Evolutionary conservation across 2,888 invertebrate species (phyloP), one percentile per base, ranked within the genome.

Genomic region (Cephus sareptanus): DNA sequence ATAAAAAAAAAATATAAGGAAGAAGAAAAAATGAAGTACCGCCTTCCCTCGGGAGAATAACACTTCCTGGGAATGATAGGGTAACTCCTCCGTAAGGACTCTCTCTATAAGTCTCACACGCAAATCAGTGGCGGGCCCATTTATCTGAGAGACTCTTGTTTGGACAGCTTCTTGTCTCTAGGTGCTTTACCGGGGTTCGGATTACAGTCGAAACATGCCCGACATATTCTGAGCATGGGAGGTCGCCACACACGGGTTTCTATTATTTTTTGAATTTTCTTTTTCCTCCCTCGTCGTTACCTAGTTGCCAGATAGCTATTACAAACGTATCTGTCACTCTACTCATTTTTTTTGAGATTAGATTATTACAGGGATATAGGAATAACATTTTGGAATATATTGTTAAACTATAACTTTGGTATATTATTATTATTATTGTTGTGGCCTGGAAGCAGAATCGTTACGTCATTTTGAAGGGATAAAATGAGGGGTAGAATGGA

Each of bases 141-240:
- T 86, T 83, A 87, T 87, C 84, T 83, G 80, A 80, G 77, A 81
- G 77, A 75, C 79, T 78, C 75, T 75, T 88, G 86, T 88, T 88
- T 88, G 77, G 87, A 88, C 88, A 88, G 85, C 85, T 84, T 83
- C 82, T 76, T 77, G 79, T 79, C 76, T 75, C 69, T 75, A 74
- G 77, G 75, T 76, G 78, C 78, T 78, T 78, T 69, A 35, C 71
- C 74, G 75, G 76, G 80, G 79, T 77, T 81, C 83, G 77, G 74
- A 73, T 83, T 84, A 81, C 83, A 76, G 74, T 75, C 69, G 79
- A 79, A 78, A 81, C 76, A 81, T 76, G 75, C 78, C 78, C 79
- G 81, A 82, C 79, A 79, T 79, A 80, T 71, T 78, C 56, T 31
- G 77, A 76, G 37, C 75, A 80, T 79, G 82, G 82, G 82, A 79